These are phyloP conservation scores for Bufotes viridis DNA, from an alignment of 2,797 vertebrate species.

Conservation along the genomic window DNA sequence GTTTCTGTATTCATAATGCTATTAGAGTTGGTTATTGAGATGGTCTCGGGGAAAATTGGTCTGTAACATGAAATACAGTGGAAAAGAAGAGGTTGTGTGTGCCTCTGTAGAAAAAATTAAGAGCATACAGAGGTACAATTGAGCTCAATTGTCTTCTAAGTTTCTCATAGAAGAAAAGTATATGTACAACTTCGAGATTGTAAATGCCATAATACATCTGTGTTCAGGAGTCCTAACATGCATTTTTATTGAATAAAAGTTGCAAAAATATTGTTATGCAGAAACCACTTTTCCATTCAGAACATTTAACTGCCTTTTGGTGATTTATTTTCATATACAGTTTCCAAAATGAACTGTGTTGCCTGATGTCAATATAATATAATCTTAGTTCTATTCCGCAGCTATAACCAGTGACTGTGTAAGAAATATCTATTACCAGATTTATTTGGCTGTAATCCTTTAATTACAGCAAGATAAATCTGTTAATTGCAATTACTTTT, in stretches of 20 bases:
- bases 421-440: conserved; percentile 63
- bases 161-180: no score
- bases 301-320: neutral
- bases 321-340: conserved; percentile 4
- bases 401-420: conserved; percentile 61
- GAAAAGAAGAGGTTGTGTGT: no score
- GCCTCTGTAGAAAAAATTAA: no score
- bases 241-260: neutral
- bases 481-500: conserved; percentile 68
- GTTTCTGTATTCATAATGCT: no score
- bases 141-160: no score
- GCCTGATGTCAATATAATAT: neutral
- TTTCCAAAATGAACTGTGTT: conserved; percentile 7
- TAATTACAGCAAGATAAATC: conserved; percentile 63
- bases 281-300: neutral
- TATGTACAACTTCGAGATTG: no score
- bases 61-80: no score
- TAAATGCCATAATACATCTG: conserved; percentile 68
- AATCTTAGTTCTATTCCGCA: conserved; percentile 69
- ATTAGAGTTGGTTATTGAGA: no score
- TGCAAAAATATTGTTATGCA: neutral
- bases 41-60: no score
- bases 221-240: neutral
- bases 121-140: no score
- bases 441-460: conserved; percentile 61